Evolutionary conservation across 64 coral and sea anemone species (phyloP).

Genomic region (Porites australiensis): DNA sequence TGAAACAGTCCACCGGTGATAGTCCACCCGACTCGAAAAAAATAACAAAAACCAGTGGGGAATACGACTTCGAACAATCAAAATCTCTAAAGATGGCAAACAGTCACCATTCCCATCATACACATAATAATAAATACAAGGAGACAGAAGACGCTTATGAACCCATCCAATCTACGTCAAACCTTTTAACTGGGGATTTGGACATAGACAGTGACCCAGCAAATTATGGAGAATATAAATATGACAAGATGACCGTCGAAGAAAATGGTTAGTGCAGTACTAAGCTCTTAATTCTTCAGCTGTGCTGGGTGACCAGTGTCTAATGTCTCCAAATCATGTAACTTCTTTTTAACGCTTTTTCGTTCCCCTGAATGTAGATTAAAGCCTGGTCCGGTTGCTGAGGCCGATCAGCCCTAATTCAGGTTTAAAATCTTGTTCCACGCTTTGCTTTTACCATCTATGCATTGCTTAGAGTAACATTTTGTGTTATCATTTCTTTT

Average conservation of each 20-base stretch:
- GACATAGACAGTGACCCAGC: constrained; percentile 27
- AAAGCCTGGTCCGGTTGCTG: too few relatives aligned
- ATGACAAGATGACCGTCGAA: constrained; percentile 55
- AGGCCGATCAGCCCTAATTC: too few relatives aligned
- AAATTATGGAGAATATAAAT: constrained; percentile 82
- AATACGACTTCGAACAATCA: background rate
- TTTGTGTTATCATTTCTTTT: too few relatives aligned
- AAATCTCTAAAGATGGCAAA: background rate
- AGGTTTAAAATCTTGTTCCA: too few relatives aligned
- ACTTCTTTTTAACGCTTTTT: too few relatives aligned
- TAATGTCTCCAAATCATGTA: background rate
- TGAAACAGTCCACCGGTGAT: constrained; percentile 21
- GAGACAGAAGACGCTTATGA: background rate
- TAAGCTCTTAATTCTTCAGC: background rate
- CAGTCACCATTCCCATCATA: background rate
- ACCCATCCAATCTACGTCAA: background rate
- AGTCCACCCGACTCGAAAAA: background rate
- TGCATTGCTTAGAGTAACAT: too few relatives aligned
- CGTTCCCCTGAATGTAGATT: too few relatives aligned
- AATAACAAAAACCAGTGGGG: background rate
- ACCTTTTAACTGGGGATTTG: background rate
- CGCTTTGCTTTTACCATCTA: too few relatives aligned
- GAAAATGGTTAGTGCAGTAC: constrained; percentile 9
- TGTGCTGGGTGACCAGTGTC: background rate
- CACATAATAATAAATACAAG: background rate